Base-by-base conservation (phyloP, 2,888 invertebrate species). In the Scaptomyza reducta region DNA sequence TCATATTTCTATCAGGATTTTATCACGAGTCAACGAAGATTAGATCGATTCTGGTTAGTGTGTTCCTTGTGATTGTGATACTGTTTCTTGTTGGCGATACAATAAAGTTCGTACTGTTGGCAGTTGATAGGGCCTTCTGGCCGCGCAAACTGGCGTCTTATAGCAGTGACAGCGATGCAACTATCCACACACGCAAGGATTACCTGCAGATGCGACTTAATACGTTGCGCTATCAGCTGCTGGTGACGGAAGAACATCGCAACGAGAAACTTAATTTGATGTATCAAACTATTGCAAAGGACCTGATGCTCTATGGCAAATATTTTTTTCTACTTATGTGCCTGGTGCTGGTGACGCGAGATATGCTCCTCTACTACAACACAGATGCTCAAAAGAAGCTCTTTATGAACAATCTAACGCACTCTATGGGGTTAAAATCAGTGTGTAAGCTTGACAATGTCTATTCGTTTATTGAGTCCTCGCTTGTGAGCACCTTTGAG, bases 231-330 rank as follows among this genome's bases (percentile, higher is more conserved):
- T 72, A 79, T 0, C 76, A 89, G 56, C 64, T 90, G 9, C 2
- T 69, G 7, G 57, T 87, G 0, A 70, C 75, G 1, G 53, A 74
- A n/a, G 58, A 67, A 1, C 87, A 90, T 56, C 76, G 87, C 14
- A 72, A 87, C 13, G 91, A 91, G 68, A 22, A 35, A 2, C 42
- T 82, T 0, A 91, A 90, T 29, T 44, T 84, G 0, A 73, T 72
- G 41, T 91, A 88, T 55, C 73, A 79, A n/a, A 49, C 60, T 3
- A 80, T 90, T 13, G 60, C 86, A 1, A 14, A 50, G 1, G 91
- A 91, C 35, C 42, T 91, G 10, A 77, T 80, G 42, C 56, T 90
- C 0, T 89, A 87, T 60, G 74, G 82, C 1, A 78, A 72, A 27
- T 89, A 90, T 41, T 86, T 90, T 14, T 5, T 82, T 0, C 31